Evolutionary conservation across 2,888 invertebrate genomes (phyloP).

Genomic region (Morpho achilles): DNA sequence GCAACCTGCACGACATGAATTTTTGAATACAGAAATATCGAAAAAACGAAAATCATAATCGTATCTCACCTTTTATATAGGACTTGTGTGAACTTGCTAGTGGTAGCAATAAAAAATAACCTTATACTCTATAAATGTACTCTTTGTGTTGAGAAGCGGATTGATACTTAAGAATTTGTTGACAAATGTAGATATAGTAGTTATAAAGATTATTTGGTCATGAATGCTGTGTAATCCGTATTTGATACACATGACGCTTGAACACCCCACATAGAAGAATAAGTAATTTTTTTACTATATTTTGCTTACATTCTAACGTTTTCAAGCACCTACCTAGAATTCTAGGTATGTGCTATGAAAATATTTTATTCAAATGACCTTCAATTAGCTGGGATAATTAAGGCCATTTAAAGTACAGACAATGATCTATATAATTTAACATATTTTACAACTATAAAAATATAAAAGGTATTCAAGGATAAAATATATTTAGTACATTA

Average conservation of each 20-base stretch:
- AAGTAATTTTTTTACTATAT: conserved; percentile 33
- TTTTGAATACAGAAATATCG: no score
- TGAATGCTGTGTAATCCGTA: no score
- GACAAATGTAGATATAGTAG: no score
- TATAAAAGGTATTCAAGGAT: conserved; percentile 10
- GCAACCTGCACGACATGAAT: no score
- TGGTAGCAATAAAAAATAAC: no score
- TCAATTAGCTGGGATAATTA: conserved; percentile 69
- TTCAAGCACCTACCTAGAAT: conserved; percentile 3
- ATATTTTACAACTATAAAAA: conserved; percentile 20
- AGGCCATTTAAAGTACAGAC: conserved; percentile 49
- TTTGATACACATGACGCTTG: background rate
- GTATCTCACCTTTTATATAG: no score
- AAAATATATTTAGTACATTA: background rate
- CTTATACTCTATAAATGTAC: no score
- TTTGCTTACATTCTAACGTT: conserved; percentile 31
- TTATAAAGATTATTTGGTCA: no score
- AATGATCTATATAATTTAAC: conserved; percentile 8
- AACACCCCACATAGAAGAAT: conserved; percentile 10
- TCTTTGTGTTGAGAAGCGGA: no score
- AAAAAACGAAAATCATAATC: no score
- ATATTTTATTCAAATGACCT: conserved; percentile 50
- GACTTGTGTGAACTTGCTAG: no score
- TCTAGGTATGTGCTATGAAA: conserved; percentile 29
- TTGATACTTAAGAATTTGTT: no score